A percentile compares a stretch with the other conserved stretches of the same genome.
phyloP scores from a whole-genome alignment of 2,888 invertebrate genomes.

The Amphiduros pacificus region DNA sequence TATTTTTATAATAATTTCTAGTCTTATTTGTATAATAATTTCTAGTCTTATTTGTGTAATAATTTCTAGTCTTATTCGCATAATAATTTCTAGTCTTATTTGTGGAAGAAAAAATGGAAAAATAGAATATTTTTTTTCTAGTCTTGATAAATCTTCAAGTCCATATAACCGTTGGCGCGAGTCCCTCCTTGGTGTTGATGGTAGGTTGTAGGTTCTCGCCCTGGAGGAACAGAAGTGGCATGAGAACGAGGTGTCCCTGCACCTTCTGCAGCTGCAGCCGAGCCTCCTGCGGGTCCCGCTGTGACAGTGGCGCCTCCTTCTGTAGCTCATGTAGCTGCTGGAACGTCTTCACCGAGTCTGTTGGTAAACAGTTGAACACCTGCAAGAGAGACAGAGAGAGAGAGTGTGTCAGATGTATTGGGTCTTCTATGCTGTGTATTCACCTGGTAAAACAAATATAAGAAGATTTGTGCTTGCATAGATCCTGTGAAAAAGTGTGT shows the following conservation, averaged over 20 bases:
- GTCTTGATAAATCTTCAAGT: no score
- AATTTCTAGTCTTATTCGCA: no score
- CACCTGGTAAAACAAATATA: background rate
- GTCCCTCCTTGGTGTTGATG: constrained; percentile 78
- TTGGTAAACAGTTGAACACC: constrained; percentile 89
- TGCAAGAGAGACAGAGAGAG: constrained; percentile 47
- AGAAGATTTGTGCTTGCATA: background rate
- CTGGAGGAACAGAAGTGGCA: constrained; percentile 87
- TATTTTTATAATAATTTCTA: no score
- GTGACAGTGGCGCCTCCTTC: constrained; percentile 73
- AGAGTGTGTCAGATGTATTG: background rate
- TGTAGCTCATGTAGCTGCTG: constrained; percentile 76
- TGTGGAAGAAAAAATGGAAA: no score
- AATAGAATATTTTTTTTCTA: no score
- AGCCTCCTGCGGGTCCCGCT: constrained; percentile 74
- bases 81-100: no score
- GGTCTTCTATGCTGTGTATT: background rate
- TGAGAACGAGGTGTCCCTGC: constrained; percentile 82
- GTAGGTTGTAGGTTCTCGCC: constrained; percentile 81
- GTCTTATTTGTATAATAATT: no score
- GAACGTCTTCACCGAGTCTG: constrained; percentile 79
- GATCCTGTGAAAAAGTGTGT: background rate
- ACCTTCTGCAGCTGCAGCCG: constrained; percentile 70
- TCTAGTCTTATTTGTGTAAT: no score
- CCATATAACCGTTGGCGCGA: constrained; percentile 85